Percentiles rank a stretch among this genome's conserved stretches.
Evolutionary conservation across 2,888 invertebrate genomes (phyloP).

Genomic region (Cephus rjabovi): DNA sequence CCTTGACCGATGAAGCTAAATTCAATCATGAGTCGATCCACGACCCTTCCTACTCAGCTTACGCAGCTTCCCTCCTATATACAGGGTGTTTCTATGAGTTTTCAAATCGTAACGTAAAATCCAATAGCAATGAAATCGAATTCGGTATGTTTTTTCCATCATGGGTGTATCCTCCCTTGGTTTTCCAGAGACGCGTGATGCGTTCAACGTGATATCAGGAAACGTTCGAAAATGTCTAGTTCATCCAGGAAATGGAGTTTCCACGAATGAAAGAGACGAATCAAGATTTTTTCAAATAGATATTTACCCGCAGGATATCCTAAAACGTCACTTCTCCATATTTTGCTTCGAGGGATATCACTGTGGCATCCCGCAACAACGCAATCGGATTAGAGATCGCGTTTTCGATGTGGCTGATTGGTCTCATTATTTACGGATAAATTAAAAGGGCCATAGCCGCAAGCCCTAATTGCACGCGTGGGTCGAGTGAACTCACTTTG

Average conservation of each 20-base stretch:
- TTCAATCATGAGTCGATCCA: conserved; percentile 28
- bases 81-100: neutral
- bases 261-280: neutral
- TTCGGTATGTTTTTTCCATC: neutral
- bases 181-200: neutral
- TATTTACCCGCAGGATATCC: neutral
- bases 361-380: neutral
- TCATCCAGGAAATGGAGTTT: neutral
- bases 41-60: conserved; percentile 13
- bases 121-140: neutral
- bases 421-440: conserved; percentile 30
- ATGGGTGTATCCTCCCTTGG: neutral
- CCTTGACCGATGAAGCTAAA: conserved; percentile 21
- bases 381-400: neutral
- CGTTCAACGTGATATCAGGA: neutral
- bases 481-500: conserved; percentile 38
- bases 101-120: neutral
- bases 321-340: neutral
- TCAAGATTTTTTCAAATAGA: neutral
- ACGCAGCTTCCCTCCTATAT: conserved; percentile 2
- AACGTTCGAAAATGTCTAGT: neutral
- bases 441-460: conserved; percentile 37
- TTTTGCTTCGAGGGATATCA: neutral
- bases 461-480: conserved; percentile 37
- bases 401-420: conserved; percentile 1